phyloP scores from a whole-genome alignment of 2,888 invertebrate genomes.

The Colostygia pectinataria region DNA sequence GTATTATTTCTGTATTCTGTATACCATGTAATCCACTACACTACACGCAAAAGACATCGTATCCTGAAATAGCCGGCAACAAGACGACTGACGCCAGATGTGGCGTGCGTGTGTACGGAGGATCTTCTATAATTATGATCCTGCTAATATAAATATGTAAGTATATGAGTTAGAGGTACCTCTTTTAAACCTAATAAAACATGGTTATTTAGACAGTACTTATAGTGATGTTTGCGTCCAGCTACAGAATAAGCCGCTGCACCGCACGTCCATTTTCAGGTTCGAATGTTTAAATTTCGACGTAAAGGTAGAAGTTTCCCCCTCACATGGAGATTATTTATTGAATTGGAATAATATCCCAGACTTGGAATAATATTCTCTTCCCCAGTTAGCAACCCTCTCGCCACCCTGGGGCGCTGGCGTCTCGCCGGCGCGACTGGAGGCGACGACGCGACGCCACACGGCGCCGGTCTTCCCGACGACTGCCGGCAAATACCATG shows the following conservation, averaged over 20 bases:
- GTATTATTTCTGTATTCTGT: not conserved
- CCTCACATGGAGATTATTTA: too few species aligned
- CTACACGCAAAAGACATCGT: conserved; percentile 8
- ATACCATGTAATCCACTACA: not conserved
- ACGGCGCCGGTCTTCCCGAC: not conserved
- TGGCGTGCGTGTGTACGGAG: conserved; percentile 8
- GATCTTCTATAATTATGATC: conserved; percentile 1
- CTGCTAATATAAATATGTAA: not conserved
- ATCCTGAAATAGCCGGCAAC: conserved; percentile 19
- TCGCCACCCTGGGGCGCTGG: conserved; percentile 6
- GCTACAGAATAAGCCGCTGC: too few species aligned
- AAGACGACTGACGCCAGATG: conserved; percentile 20
- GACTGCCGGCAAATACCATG: conserved; percentile 2
- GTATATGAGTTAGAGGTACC: too few species aligned
- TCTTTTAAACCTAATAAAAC: too few species aligned
- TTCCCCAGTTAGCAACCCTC: not conserved
- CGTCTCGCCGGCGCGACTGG: conserved; percentile 6
- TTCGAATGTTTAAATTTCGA: too few species aligned
- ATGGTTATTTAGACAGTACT: too few species aligned
- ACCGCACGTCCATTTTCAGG: too few species aligned
- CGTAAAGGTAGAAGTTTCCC: too few species aligned
- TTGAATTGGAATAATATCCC: not conserved
- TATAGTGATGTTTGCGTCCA: too few species aligned
- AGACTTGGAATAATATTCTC: not conserved
- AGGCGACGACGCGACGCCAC: not conserved